Evolutionary conservation across 2,888 invertebrate species (phyloP).

Genomic region (Nymphalis urticae): DNA sequence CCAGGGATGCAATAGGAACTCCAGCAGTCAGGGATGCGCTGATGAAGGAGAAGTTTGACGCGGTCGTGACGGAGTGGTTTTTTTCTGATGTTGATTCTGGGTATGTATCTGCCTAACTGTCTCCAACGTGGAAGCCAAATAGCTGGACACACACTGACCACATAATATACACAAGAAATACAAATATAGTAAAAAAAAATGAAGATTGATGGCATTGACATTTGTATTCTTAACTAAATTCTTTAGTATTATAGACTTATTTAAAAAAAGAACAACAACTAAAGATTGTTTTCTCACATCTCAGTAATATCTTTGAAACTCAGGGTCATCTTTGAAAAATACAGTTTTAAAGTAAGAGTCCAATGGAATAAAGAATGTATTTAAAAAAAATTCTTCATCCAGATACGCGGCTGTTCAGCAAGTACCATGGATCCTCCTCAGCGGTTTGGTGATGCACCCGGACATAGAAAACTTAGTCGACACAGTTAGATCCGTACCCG

Average conservation of each 20-base stretch:
- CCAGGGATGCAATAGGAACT: slow-evolving; percentile 37
- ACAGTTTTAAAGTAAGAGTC: too few species aligned
- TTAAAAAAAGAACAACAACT: too few species aligned
- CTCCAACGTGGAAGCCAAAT: too few species aligned
- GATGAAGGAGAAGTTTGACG: slow-evolving; percentile 52
- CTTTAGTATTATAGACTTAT: too few species aligned
- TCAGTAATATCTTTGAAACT: too few species aligned
- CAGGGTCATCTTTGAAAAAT: too few species aligned
- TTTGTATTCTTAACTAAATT: too few species aligned
- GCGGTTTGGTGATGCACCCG: slow-evolving; percentile 47
- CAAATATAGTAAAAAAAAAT: neutral
- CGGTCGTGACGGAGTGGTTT: slow-evolving; percentile 62
- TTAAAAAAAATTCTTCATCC: neutral
- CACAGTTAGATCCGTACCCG: slow-evolving; percentile 50
- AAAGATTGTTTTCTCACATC: too few species aligned
- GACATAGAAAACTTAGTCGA: slow-evolving; percentile 54
- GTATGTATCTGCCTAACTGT: slow-evolving; percentile 40
- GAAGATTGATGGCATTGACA: neutral
- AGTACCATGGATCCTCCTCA: slow-evolving; percentile 60
- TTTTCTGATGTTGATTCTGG: slow-evolving; percentile 58
- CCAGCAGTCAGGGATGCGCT: slow-evolving; percentile 41
- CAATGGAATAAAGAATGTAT: too few species aligned
- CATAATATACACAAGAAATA: too few species aligned
- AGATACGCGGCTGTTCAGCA: slow-evolving; percentile 58
- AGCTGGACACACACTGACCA: too few species aligned